Conservation (phyloP, 2,888 invertebrate species). For the Rhyacophila evoluta region DNA sequence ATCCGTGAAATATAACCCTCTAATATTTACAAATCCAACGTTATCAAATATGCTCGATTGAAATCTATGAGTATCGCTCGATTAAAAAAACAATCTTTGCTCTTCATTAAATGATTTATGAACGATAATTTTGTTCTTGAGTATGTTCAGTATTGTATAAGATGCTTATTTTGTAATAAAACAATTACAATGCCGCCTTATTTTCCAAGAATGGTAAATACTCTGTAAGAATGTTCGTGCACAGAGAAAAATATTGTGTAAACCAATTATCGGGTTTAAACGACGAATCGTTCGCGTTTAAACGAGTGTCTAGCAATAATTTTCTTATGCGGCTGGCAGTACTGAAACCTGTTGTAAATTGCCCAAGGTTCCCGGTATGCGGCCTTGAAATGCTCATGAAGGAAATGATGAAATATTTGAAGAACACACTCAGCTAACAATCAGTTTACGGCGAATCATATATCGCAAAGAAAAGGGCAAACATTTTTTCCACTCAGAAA, state of each 20-base stretch:
- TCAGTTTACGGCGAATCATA: background rate
- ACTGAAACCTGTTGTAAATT: constrained; percentile 41
- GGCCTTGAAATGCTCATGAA: constrained; percentile 45
- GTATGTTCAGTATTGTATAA: too few species aligned
- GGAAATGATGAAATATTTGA: constrained; percentile 44
- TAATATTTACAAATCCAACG: too few species aligned
- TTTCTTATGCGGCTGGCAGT: background rate
- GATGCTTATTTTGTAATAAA: too few species aligned
- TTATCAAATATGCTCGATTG: too few species aligned
- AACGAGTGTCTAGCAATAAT: constrained; percentile 8
- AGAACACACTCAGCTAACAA: constrained; percentile 13
- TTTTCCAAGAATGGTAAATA: background rate
- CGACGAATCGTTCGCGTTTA: constrained; percentile 5
- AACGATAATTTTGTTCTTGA: too few species aligned
- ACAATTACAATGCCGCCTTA: background rate
- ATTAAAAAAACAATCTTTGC: too few species aligned
- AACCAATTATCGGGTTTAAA: constrained; percentile 10
- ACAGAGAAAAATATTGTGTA: background rate
- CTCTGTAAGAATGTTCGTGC: background rate
- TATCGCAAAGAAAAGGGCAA: background rate
- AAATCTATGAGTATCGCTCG: too few species aligned
- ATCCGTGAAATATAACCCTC: too few species aligned
- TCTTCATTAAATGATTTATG: too few species aligned
- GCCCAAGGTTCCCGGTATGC: constrained; percentile 45
- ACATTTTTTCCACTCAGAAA: background rate